Base-by-base conservation (phyloP, 2,113 vertebrate species). In the Polyodon spathula region DNA sequence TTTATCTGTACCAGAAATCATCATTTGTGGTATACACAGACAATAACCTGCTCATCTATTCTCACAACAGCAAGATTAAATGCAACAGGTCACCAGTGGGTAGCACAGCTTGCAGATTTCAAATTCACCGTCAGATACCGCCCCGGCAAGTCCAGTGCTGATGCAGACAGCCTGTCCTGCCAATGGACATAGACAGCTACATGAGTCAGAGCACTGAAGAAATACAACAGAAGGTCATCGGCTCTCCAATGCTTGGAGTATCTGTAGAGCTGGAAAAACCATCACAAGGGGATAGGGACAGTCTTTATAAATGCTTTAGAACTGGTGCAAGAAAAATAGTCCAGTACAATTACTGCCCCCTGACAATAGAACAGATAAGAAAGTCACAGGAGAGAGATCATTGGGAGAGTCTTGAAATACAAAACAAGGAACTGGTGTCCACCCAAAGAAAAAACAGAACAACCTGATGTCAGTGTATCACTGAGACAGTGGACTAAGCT, bases 81-180 rank as follows among this genome's bases (percentile, higher is more conserved):
- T 43, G 42, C 42, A 43, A 43, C 42, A 43, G 42, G 42, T 10
- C 42, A 43, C 10, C 42, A 10, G 42, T 43, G 42, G 42, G 42
- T 43, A 43, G 42, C 42, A 43, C 42, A 43, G 42, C 42, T 43
- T 43, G 42, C 42, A 10, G 42, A 43, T 43, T 43, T 43, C 42
- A 43, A 43, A 6, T 43, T 43, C 10, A 43, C 42, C 42, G 10
- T 43, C 42, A 43, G 10, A 43, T n/a, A n/a, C n/a, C n/a, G n/a
- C n/a, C n/a, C 11, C 40, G 37, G 68, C 2, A 63, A 54, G 17
- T 52, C 16, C 42, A 68, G 68, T 10, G 5, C 15, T 1, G 48
- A 71, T 58, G 65, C 65, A 1, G 61, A 70, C 54, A 56, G 61
- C 2, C 50, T 69, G 56, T 69, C 54, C 1, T 59, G 39, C 62